phyloP scores from a whole-genome alignment of 2,888 invertebrate species.

The Chorisops tibialis region DNA sequence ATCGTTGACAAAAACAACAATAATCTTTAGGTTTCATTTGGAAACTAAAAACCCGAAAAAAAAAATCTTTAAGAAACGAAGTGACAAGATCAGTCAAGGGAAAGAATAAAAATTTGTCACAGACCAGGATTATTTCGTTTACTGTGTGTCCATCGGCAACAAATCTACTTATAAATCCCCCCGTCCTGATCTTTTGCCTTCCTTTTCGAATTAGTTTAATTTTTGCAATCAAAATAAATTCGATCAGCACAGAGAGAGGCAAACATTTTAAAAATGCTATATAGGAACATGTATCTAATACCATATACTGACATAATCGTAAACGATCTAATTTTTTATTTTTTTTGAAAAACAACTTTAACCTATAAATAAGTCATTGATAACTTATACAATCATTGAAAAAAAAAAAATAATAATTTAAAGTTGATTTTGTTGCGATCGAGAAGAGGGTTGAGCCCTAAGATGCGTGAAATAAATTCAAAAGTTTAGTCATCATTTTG shows the following conservation, averaged over 20 bases:
- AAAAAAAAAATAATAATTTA: no score
- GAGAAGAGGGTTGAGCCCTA: slow-evolving; percentile 5
- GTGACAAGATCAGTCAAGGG: background rate
- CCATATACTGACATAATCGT: no score
- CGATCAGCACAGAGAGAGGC: no score
- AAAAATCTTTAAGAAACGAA: background rate
- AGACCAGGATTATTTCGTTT: slow-evolving; percentile 14
- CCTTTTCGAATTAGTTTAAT: slow-evolving; percentile 9
- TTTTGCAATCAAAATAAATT: slow-evolving; percentile 17
- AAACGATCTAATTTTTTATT: no score
- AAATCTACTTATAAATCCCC: background rate
- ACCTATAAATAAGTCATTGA: no score
- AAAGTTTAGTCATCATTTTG: slow-evolving; percentile 16
- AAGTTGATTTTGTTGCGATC: slow-evolving; percentile 14
- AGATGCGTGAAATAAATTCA: slow-evolving; percentile 9
- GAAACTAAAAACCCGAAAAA: background rate
- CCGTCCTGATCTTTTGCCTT: background rate
- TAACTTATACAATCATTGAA: no score
- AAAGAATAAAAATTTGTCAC: slow-evolving; percentile 15
- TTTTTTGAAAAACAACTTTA: no score
- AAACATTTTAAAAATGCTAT: no score
- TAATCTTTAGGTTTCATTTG: background rate
- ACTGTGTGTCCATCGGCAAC: background rate
- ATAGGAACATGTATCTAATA: no score
- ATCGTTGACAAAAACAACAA: background rate